Percentiles rank a stretch among this genome's conserved stretches.
phyloP scores from a whole-genome alignment of 2,113 vertebrate species.

The Hymenochirus boettgeri region DNA sequence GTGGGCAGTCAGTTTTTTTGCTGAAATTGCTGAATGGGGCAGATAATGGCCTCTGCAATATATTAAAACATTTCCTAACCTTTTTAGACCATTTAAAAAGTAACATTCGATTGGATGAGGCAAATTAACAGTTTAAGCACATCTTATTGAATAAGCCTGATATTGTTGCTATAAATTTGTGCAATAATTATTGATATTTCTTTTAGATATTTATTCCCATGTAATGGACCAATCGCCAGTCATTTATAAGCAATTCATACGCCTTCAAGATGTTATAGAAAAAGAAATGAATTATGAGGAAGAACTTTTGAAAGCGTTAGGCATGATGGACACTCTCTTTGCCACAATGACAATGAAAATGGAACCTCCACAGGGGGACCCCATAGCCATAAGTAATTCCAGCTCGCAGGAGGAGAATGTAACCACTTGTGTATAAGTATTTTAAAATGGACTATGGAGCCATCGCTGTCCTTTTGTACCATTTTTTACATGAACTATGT shows the following conservation, averaged over 20 bases:
- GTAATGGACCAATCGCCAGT: constrained; percentile 79
- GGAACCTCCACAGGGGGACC: constrained; percentile 47
- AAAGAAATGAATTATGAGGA: constrained; percentile 87
- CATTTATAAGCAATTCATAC: constrained; percentile 82
- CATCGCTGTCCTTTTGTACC: neutral
- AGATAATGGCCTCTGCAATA: no score
- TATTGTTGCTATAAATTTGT: no score
- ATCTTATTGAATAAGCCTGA: no score
- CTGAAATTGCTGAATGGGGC: no score
- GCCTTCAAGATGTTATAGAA: constrained; percentile 78
- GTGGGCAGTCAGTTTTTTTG: no score
- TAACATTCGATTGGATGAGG: no score
- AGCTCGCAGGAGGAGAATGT: neutral
- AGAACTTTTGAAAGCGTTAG: constrained; percentile 86
- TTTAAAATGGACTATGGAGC: neutral
- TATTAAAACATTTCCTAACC: no score
- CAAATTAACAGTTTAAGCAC: no score
- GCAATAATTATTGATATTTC: no score
- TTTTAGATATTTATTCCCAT: constrained; percentile 78
- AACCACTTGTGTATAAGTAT: neutral
- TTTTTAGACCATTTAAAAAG: no score
- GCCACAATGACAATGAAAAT: constrained; percentile 76
- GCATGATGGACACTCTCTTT: constrained; percentile 94
- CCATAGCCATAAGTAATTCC: constrained; percentile 40
- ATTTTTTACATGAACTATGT: neutral